phyloP scores from a whole-genome alignment of 1,140 invertebrate species.

The Cardiocondyla obscurior region DNA sequence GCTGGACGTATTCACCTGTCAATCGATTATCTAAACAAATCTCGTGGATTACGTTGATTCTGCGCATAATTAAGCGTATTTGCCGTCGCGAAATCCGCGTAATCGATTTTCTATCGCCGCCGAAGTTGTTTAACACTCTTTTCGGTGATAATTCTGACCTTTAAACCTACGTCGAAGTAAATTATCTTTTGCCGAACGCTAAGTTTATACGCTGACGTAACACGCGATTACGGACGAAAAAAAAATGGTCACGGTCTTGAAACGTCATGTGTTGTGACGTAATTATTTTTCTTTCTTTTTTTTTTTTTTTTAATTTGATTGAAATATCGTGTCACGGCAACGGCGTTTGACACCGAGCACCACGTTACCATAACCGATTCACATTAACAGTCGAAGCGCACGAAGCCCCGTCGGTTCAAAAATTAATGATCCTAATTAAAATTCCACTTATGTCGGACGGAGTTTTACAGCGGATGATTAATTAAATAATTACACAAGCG shows the following conservation, averaged over 20 bases:
- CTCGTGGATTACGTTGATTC: neutral
- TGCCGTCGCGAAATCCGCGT: neutral
- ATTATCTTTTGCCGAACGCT: conserved; percentile 53
- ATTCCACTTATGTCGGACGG: neutral
- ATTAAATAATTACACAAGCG: conserved; percentile 13
- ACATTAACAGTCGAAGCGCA: neutral
- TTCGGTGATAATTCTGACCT: conserved; percentile 36
- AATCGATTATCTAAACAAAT: neutral
- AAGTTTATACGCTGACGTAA: conserved; percentile 71
- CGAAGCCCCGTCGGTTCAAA: neutral
- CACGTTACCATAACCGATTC: neutral
- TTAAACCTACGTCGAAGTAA: conserved; percentile 16
- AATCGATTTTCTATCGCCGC: neutral
- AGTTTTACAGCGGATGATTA: neutral
- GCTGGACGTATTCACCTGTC: neutral
- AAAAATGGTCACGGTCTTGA: conserved; percentile 50
- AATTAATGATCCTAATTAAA: conserved; percentile 9
- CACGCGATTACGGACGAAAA: conserved; percentile 10
- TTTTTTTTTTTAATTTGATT: conserved; percentile 5
- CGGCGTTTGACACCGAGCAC: neutral
- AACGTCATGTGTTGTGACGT: neutral
- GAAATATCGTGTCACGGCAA: conserved; percentile 15
- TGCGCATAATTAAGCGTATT: neutral
- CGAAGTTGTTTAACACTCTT: neutral
- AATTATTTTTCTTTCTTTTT: too few species aligned